Conservation (phyloP, 2,113 vertebrate species). For the Melanerpes formicivorus region DNA sequence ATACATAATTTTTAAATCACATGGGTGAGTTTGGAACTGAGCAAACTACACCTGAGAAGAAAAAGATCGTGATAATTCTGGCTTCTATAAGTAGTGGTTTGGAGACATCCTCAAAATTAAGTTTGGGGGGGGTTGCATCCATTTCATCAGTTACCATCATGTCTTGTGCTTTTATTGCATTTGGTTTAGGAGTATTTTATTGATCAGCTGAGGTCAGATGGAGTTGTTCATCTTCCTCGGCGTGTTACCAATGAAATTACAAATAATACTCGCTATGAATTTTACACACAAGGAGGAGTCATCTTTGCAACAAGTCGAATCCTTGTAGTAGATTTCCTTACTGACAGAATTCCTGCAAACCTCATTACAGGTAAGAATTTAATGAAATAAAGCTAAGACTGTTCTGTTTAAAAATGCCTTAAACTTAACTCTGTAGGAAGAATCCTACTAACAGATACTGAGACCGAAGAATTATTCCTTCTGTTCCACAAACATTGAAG, state of each 20-base stretch:
- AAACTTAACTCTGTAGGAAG: background rate
- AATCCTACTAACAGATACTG: background rate
- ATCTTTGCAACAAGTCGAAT: constrained; percentile 96
- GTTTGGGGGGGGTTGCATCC: background rate
- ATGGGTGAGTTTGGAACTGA: background rate
- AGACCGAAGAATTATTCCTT: background rate
- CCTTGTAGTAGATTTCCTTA: constrained; percentile 96
- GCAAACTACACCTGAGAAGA: too few relatives aligned
- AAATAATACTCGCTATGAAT: constrained; percentile 84
- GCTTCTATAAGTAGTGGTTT: background rate
- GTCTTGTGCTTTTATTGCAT: background rate
- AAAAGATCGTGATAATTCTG: background rate
- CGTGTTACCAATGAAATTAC: constrained; percentile 90
- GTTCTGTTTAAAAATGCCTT: background rate
- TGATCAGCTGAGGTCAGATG: constrained; percentile 87
- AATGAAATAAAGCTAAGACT: background rate
- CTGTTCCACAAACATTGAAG: background rate
- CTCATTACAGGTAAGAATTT: constrained; percentile 88
- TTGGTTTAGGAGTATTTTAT: constrained; percentile 91
- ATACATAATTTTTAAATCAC: background rate
- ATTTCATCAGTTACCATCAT: background rate
- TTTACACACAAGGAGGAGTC: constrained; percentile 92
- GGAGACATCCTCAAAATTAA: background rate
- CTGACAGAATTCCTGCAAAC: constrained; percentile 91
- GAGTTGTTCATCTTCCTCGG: constrained; percentile 87